These are phyloP conservation scores for Dascillus cervinus DNA, from an alignment of 2,888 invertebrate genomes.

Conservation along the genomic window DNA sequence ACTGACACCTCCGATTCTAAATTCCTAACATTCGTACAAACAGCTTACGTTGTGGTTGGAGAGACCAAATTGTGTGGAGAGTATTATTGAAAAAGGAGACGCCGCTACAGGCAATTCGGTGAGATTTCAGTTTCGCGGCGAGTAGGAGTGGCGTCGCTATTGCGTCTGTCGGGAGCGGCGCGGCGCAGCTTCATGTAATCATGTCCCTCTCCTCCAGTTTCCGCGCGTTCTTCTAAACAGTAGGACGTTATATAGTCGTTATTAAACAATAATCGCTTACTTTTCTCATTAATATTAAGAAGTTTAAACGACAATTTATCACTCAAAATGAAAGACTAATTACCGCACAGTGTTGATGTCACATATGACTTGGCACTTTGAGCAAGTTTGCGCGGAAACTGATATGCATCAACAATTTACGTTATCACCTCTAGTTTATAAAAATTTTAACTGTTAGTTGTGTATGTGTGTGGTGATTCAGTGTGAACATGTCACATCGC, in stretches of 20 bases:
- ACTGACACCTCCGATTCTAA: conserved; percentile 19
- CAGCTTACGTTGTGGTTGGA: conserved; percentile 16
- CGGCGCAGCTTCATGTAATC: conserved; percentile 35
- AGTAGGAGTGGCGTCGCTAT: conserved; percentile 37
- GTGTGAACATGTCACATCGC: too few relatives aligned
- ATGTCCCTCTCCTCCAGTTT: conserved; percentile 36
- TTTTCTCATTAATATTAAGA: conserved; percentile 4
- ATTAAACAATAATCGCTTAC: conserved; percentile 8
- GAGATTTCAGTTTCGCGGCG: conserved; percentile 32
- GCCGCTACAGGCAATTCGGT: conserved; percentile 25
- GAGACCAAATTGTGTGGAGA: conserved; percentile 20
- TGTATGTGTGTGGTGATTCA: too few relatives aligned
- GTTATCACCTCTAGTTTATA: too few relatives aligned
- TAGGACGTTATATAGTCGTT: conserved; percentile 27
- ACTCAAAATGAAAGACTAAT: too few relatives aligned
- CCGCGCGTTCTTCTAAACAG: conserved; percentile 36
- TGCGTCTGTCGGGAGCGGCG: conserved; percentile 29
- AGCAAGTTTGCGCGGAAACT: too few relatives aligned
- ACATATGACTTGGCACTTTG: too few relatives aligned
- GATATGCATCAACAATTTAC: too few relatives aligned
- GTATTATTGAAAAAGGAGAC: conserved; percentile 27
- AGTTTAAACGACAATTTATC: too few relatives aligned
- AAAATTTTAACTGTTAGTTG: too few relatives aligned
- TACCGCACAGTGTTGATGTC: too few relatives aligned
- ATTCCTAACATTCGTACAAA: conserved; percentile 20